These are phyloP conservation scores for Drosophila lowei DNA, from an alignment of 1,140 invertebrate species.

Conservation along the genomic window DNA sequence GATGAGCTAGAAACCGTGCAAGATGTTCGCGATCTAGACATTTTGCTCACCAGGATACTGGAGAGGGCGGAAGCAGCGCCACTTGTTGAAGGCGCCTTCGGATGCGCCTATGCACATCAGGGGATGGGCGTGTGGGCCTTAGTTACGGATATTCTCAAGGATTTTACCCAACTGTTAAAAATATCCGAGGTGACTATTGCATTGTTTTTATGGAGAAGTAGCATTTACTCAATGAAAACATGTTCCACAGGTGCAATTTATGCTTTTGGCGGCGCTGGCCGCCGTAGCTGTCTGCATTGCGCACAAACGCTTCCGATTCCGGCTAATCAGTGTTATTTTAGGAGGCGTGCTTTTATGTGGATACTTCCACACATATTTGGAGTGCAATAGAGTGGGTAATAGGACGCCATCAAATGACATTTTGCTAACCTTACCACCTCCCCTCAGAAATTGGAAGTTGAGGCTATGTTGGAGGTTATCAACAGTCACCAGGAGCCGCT, in stretches of 20 bases:
- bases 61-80: conserved; percentile 34
- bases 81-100: conserved; percentile 9
- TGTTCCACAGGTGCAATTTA: conserved; percentile 56
- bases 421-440: background rate
- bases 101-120: conserved; percentile 32
- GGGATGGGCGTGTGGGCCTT: conserved; percentile 33
- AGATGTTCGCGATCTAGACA: conserved; percentile 70
- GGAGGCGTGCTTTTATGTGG: conserved; percentile 54
- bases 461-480: conserved; percentile 63
- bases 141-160: conserved; percentile 59
- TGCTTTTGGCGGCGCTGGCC: conserved; percentile 34
- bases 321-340: conserved; percentile 39
- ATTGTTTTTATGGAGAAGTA: background rate
- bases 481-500: conserved; percentile 28
- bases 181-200: conserved; percentile 59
- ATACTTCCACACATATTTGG: conserved; percentile 71
- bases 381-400: conserved; percentile 69
- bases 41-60: conserved; percentile 59
- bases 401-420: background rate
- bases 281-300: conserved; percentile 44
- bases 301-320: conserved; percentile 42
- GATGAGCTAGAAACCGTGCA: conserved; percentile 48
- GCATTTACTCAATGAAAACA: background rate
- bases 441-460: conserved; percentile 63
- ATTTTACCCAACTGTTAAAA: conserved; percentile 43